Evolutionary conservation across 2,113 vertebrate genomes (phyloP), one percentile per base, ranked within the genome.

Genomic region (Ptychochromis oligacanthus): DNA sequence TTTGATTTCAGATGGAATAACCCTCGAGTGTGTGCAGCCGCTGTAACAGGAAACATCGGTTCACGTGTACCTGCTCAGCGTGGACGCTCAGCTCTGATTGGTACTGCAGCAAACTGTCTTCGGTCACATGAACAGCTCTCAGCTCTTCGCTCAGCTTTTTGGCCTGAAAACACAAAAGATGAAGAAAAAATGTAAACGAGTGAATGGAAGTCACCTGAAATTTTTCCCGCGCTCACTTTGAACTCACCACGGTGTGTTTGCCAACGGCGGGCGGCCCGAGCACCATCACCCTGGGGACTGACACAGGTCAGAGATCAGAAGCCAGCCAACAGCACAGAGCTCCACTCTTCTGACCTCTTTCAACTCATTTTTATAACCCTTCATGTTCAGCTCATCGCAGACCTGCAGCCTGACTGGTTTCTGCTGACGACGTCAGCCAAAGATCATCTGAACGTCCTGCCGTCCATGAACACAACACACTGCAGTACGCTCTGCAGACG

Each of bases 201-300:
- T 2, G 28, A 52, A 26, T 7, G 1, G 65, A n/a, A 26, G 11
- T 13, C 65, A 31, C 10, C 43, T 28, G 43, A 72, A 49, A 5
- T 17, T 52, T n/a, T 31, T 72, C 43, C 26, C 26, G 20, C 17
- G 0, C n/a, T 26, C 28, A 5, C 6, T 40, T 5, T 54, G 5
- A 43, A 97, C 97, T 97, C 93, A 99, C 98, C 75, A 97, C 91
- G 1, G 97, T 97, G 1, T 93, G 96, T 89, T 98, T 99, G 56
- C 98, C 98, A 3, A 97, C 97, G 59, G 96, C 95, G 2, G 98
- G 97, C 2, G 98, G 97, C 4, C 98, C 98, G 40, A 99, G 86
- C 62, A 99, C 77, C 54, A 96, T 77, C 17, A 99, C 91, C 89
- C 92, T 96, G 80, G 98, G 97, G 83, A 96, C 98, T 99, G 89